Evolutionary conservation across 2,888 invertebrate species (phyloP).

Genomic region (Platerodrilus igneus): DNA sequence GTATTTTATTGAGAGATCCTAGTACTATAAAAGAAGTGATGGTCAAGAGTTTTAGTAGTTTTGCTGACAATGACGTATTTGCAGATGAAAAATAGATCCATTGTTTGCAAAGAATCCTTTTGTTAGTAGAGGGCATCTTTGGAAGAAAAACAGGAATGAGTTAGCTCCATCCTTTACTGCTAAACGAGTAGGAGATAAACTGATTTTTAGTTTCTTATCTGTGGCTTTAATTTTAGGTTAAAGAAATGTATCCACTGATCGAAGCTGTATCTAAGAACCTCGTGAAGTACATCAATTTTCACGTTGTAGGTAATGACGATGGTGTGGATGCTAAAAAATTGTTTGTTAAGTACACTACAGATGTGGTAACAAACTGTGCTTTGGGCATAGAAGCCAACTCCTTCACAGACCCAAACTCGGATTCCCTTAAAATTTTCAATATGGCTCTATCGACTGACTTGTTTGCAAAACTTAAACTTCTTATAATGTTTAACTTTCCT

Average conservation of each 20-base stretch:
- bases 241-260: conserved; percentile 50
- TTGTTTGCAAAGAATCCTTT: conserved; percentile 46
- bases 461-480: conserved; percentile 14
- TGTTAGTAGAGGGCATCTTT: conserved; percentile 42
- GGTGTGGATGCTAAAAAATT: conserved; percentile 23
- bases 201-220: too few species aligned
- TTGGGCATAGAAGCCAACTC: conserved; percentile 47
- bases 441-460: conserved; percentile 23
- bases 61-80: conserved; percentile 33
- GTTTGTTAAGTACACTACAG: conserved; percentile 36
- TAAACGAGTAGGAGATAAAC: conserved; percentile 37
- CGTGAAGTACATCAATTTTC: conserved; percentile 43
- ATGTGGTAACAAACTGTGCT: conserved; percentile 49
- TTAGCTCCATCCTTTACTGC: conserved; percentile 48
- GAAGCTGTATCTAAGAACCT: conserved; percentile 46
- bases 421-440: conserved; percentile 33
- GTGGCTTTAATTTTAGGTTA: conserved; percentile 44
- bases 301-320: conserved; percentile 29
- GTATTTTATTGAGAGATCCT: conserved; percentile 35
- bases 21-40: conserved; percentile 38
- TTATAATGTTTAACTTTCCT: conserved; percentile 17
- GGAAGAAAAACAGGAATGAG: conserved; percentile 47
- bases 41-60: conserved; percentile 37
- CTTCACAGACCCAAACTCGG: conserved; percentile 36
- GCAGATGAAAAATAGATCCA: conserved; percentile 43